Evolutionary conservation across 2,113 vertebrate species (phyloP).

Genomic region (Silurus asotus): DNA sequence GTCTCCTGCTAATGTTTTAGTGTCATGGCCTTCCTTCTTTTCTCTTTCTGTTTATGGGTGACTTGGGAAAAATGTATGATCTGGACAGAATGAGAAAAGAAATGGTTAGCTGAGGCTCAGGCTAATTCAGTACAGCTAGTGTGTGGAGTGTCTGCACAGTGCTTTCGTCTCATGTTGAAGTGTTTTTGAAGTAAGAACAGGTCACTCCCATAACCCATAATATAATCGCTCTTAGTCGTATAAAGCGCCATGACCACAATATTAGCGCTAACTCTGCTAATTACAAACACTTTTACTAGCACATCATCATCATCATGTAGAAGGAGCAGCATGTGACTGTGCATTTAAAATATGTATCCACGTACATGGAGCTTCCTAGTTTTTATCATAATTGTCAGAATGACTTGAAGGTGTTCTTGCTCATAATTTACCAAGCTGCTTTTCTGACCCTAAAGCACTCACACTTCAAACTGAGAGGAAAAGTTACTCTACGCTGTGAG

Average conservation of each 20-base stretch:
- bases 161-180: background rate
- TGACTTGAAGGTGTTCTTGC: conserved; percentile 38
- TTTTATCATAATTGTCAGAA: conserved; percentile 35
- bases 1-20: conserved; percentile 82
- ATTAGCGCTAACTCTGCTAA: background rate
- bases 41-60: background rate
- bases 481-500: background rate
- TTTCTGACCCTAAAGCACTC: conserved; percentile 38
- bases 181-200: background rate
- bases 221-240: background rate
- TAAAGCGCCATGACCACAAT: background rate
- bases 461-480: conserved; percentile 36
- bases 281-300: conserved; percentile 1
- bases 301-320: background rate
- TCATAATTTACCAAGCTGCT: conserved; percentile 16
- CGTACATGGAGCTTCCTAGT: conserved; percentile 19
- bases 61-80: background rate
- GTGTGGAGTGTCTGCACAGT: conserved; percentile 6
- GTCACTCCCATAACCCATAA: background rate
- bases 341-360: conserved; percentile 24
- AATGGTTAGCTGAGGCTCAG: conserved; percentile 13
- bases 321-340: background rate
- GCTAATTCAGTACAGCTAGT: conserved; percentile 21
- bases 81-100: conserved; percentile 5
- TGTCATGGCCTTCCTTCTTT: conserved; percentile 56